Evolutionary conservation across 1,140 invertebrate genomes (phyloP).

Genomic region (Drosophila takahashii): DNA sequence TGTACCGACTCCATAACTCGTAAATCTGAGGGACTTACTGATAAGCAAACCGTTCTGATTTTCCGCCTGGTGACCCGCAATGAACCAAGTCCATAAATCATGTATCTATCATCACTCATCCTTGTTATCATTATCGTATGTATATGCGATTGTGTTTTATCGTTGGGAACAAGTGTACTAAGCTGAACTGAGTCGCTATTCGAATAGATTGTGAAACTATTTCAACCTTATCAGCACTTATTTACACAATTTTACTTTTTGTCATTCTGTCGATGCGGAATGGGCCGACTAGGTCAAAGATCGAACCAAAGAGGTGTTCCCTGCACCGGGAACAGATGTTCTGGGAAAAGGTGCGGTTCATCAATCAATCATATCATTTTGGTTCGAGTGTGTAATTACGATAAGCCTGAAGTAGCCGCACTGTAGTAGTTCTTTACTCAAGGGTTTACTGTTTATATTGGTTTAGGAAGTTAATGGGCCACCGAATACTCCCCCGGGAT

Average conservation of each 20-base stretch:
- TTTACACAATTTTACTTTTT: conserved; percentile 33
- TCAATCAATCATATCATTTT: conserved; percentile 32
- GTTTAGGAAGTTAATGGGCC: conserved; percentile 2
- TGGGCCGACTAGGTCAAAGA: conserved; percentile 13
- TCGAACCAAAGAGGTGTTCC: conserved; percentile 14
- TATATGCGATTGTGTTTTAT: conserved; percentile 19
- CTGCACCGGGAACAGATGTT: neutral
- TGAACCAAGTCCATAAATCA: conserved; percentile 48
- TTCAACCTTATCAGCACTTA: conserved; percentile 35
- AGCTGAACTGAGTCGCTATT: neutral
- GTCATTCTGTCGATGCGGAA: conserved; percentile 3
- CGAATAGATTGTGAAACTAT: conserved; percentile 30
- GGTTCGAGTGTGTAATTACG: conserved; percentile 17
- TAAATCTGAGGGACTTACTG: conserved; percentile 6
- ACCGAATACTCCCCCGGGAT: neutral
- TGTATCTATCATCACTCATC: conserved; percentile 50
- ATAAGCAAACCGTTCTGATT: conserved; percentile 41
- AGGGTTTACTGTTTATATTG: conserved; percentile 15
- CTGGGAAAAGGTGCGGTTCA: neutral
- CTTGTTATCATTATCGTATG: conserved; percentile 22
- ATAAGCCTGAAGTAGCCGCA: conserved; percentile 27
- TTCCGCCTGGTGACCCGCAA: conserved; percentile 17
- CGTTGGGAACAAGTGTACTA: conserved; percentile 34
- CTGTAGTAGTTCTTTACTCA: conserved; percentile 2
- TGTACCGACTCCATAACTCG: neutral